These are phyloP conservation scores for Blera fallax DNA, from an alignment of 2,888 invertebrate genomes.

Conservation along the genomic window DNA sequence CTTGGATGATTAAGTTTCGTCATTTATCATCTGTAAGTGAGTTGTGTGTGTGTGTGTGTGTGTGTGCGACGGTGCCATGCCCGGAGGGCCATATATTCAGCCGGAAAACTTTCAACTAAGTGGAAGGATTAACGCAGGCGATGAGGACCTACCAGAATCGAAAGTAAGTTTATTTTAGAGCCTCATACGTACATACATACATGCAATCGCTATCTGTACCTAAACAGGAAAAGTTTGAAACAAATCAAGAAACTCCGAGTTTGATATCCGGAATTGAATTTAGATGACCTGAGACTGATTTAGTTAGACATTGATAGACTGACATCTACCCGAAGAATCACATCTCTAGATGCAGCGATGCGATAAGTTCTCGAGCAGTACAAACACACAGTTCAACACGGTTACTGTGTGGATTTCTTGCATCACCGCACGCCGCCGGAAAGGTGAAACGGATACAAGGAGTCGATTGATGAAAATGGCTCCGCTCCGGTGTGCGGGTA, in stretches of 20 bases:
- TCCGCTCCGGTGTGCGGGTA: not conserved
- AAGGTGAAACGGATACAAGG: constrained; percentile 59
- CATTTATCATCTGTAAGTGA: constrained; percentile 64
- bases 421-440: constrained; percentile 36
- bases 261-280: not conserved
- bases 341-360: constrained; percentile 25
- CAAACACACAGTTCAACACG: constrained; percentile 13
- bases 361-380: constrained; percentile 15
- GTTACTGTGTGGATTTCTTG: constrained; percentile 9
- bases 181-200: too few relatives aligned
- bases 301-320: not conserved
- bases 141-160: not conserved
- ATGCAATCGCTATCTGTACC: not conserved
- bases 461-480: constrained; percentile 32
- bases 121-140: constrained; percentile 12
- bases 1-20: constrained; percentile 68
- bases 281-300: not conserved
- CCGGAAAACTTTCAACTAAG: constrained; percentile 35
- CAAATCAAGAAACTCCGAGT: not conserved
- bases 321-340: constrained; percentile 16
- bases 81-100: not conserved
- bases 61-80: not conserved
- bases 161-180: not conserved
- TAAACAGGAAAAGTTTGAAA: not conserved
- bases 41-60: too few relatives aligned